Evolutionary conservation across 1,140 invertebrate genomes (phyloP).

Genomic region (Pomacea maculata): DNA sequence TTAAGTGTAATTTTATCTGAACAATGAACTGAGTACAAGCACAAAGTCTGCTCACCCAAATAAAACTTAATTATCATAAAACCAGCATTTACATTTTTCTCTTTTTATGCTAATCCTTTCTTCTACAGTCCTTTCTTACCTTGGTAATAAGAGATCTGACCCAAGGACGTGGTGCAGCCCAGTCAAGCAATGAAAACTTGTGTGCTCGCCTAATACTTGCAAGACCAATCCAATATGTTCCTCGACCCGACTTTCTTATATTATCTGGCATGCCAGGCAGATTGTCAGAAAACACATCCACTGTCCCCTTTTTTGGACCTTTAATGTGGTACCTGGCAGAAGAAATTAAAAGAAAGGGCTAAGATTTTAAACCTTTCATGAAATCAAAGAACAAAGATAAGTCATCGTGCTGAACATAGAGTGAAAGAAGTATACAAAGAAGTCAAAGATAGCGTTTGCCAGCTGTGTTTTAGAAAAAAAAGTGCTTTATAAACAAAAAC

Average conservation of each 20-base stretch:
- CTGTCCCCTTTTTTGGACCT: slow-evolving; percentile 71
- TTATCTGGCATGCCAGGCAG: slow-evolving; percentile 70
- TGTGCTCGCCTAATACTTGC: slow-evolving; percentile 62
- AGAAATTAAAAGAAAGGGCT: slow-evolving; percentile 44
- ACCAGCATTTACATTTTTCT: no score
- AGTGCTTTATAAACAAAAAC: no score
- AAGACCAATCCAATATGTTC: slow-evolving; percentile 76
- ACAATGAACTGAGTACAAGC: no score
- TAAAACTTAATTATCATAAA: no score
- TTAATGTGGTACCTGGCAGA: slow-evolving; percentile 76
- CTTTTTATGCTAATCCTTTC: no score
- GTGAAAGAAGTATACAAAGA: not conserved
- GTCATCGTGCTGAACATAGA: not conserved
- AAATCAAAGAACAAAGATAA: not conserved
- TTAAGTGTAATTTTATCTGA: no score
- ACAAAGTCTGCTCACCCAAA: no score
- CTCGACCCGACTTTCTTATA: slow-evolving; percentile 76
- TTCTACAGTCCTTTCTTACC: slow-evolving; percentile 32
- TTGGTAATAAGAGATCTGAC: slow-evolving; percentile 59
- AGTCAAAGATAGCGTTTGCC: not conserved
- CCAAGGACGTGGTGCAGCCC: slow-evolving; percentile 54
- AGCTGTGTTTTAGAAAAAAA: no score
- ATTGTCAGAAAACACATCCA: slow-evolving; percentile 51
- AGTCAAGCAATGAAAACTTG: slow-evolving; percentile 55
- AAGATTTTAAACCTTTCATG: not conserved